A percentile compares a stretch with the other conserved stretches of the same genome.
Evolutionary conservation across 2,113 vertebrate species (phyloP).

Genomic region (Bambusicola thoracicus): DNA sequence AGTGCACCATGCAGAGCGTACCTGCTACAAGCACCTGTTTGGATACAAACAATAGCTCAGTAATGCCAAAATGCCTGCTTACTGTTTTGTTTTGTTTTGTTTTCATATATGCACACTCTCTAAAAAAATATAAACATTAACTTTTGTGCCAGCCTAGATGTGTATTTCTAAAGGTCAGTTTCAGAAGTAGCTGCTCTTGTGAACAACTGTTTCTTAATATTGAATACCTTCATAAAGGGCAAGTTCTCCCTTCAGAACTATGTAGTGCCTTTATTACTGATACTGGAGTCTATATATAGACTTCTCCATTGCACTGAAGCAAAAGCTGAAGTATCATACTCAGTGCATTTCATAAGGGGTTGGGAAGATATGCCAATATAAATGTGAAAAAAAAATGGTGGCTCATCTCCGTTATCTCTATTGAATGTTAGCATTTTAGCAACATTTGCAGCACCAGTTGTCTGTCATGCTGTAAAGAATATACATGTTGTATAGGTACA

Average conservation of each 20-base stretch:
- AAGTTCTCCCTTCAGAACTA: background rate
- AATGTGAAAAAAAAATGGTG: background rate
- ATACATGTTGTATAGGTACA: background rate
- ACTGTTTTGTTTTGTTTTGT: background rate
- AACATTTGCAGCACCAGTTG: background rate
- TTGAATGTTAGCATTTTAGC: background rate
- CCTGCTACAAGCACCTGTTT: background rate
- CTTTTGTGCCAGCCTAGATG: background rate
- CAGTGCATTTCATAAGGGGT: background rate
- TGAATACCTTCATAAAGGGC: constrained; percentile 22
- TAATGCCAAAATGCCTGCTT: background rate
- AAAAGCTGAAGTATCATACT: background rate
- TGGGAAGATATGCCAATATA: background rate
- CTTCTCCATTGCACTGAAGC: background rate
- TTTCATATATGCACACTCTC: background rate
- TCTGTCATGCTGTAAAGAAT: background rate
- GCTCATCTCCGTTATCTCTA: background rate
- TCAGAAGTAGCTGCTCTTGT: constrained; percentile 39
- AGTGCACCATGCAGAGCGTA: background rate
- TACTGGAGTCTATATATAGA: background rate
- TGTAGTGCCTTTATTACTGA: background rate
- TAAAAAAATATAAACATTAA: background rate
- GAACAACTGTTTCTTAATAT: constrained; percentile 20
- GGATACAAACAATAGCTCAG: background rate
- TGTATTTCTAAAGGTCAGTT: constrained; percentile 51